Evolutionary conservation across 2,797 vertebrate species (phyloP), one percentile per base, ranked within the genome.

Genomic region (Myotis myotis): DNA sequence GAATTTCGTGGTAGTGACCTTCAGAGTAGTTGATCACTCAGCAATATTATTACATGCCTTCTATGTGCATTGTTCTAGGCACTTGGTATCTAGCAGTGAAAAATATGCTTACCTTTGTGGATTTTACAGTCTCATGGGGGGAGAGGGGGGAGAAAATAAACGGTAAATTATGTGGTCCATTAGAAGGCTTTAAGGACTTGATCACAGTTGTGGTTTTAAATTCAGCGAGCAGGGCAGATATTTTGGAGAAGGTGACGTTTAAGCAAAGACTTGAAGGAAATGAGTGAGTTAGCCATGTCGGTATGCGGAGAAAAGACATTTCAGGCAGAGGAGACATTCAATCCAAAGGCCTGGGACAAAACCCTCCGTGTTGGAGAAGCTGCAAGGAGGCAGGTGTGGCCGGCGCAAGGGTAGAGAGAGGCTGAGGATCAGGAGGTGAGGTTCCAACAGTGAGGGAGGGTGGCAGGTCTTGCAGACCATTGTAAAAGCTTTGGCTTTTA

Each of bases 21-120:
- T 97, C 79, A 74, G 89, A 68, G n/a, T 5, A 87, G 19, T 64
- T 89, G 85, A 82, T 89, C 55, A 36, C 55, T 87, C 64, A 66
- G 51, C 49, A 92, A 28, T 84, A 79, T 70, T 92, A 74, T 78
- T 47, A 49, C 9, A 28, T 47, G 53, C 47, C 44, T 64, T 95
- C 41, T 20, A 2, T 41, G 28, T 28, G n/a, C 33, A 60, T 86
- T 78, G 38, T 89, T 94, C 75, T 79, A 88, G 79, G 66, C 41
- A 4, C 51, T 82, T 87, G 44, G 72, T 68, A 38, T n/a, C 83
- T 8, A 71, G 5, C 28, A 72, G 28, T 30, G 41, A 92, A 81
- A 49, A 80, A 72, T 22, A 87, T 66, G 11, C 10, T 30, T 64
- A 44, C 41, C 38, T 82, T 71, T 72, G 66, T 55, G n/a, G n/a